phyloP scores from a whole-genome alignment of 2,797 vertebrate species.

The Intellagama lesueurii region DNA sequence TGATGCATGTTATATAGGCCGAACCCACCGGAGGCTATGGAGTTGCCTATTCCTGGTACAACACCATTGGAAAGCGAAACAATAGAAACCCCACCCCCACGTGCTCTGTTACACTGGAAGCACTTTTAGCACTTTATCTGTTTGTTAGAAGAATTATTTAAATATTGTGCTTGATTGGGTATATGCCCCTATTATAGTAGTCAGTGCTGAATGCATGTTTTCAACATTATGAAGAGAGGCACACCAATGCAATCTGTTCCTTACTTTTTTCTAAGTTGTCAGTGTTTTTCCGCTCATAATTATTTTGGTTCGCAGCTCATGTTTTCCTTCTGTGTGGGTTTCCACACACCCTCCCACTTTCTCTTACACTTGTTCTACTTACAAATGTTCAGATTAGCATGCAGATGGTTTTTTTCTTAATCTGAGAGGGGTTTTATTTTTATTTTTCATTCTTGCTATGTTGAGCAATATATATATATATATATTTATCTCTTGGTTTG shows the following conservation, averaged over 20 bases:
- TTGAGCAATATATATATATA: slow-evolving; percentile 56
- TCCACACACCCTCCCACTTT: slow-evolving; percentile 40
- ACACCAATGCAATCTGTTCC: slow-evolving; percentile 65
- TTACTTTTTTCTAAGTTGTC: slow-evolving; percentile 67
- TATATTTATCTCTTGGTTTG: slow-evolving; percentile 33
- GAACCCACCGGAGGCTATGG: too few species aligned
- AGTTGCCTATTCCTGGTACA: too few species aligned
- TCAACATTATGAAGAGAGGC: slow-evolving; percentile 51
- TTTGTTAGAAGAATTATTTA: slow-evolving; percentile 66
- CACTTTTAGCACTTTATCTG: slow-evolving; percentile 69
- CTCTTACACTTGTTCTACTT: slow-evolving; percentile 65
- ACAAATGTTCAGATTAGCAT: slow-evolving; percentile 72
- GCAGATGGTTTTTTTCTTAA: slow-evolving; percentile 67
- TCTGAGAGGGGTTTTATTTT: slow-evolving; percentile 33
- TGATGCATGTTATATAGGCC: background rate
- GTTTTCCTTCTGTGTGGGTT: slow-evolving; percentile 51
- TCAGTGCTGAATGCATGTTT: slow-evolving; percentile 69
- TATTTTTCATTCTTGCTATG: slow-evolving; percentile 59
- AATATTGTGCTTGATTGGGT: slow-evolving; percentile 68
- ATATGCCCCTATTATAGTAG: slow-evolving; percentile 67
- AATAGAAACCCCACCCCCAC: slow-evolving; percentile 55
- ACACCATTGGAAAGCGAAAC: slow-evolving; percentile 16
- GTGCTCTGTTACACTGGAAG: slow-evolving; percentile 51
- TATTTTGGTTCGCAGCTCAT: slow-evolving; percentile 64
- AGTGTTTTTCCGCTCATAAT: slow-evolving; percentile 57